Percentiles rank a stretch among this genome's conserved stretches.
Conservation (phyloP, 2,888 invertebrate species). For the Prosapia bicincta region DNA sequence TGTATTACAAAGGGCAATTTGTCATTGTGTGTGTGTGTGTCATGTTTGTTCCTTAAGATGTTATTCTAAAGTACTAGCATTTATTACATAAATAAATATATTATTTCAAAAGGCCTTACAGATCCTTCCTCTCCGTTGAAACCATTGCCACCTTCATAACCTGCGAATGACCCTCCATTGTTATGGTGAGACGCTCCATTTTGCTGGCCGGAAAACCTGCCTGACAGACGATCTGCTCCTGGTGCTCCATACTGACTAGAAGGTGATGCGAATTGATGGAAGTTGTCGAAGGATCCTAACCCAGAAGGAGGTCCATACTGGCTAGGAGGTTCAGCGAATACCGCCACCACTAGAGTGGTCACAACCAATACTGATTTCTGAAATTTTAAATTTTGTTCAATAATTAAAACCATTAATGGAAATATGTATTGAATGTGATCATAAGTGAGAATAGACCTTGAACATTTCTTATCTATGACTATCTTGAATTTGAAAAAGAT, state of each 20-base stretch:
- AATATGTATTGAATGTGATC: no score
- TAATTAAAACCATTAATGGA: no score
- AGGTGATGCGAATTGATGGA: constrained; percentile 18
- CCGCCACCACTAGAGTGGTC: background rate
- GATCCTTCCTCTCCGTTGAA: background rate
- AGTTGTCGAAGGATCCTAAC: background rate
- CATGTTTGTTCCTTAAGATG: no score
- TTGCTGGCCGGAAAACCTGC: background rate
- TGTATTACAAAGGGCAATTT: no score
- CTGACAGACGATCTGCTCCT: background rate
- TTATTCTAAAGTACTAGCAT: no score
- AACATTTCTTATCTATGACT: no score
- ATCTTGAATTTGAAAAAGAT: no score
- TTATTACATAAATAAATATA: no score
- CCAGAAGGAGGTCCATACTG: background rate
- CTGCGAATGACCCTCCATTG: background rate
- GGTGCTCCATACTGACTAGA: constrained; percentile 25
- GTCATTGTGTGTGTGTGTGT: no score
- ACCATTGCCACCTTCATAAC: background rate
- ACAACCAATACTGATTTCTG: background rate
- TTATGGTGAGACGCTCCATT: background rate
- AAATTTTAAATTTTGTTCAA: no score
- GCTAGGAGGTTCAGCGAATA: background rate
- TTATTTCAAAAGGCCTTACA: no score
- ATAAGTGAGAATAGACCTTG: no score